phyloP scores from a whole-genome alignment of 2,113 vertebrate species.

The Plecturocebus donacophilus region DNA sequence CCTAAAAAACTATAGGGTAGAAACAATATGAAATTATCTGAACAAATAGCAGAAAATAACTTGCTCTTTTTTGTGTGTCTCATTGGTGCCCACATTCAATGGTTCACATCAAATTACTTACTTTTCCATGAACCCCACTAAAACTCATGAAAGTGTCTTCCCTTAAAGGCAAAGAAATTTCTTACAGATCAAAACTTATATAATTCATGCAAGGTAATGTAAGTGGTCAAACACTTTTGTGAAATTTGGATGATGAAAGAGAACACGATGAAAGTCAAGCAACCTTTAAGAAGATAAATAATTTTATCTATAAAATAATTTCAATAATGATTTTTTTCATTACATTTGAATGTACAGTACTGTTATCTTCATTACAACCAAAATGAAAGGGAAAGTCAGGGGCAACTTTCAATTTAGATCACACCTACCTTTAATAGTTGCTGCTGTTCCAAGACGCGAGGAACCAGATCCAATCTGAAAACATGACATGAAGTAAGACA shows the following conservation, averaged over 20 bases:
- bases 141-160: not conserved
- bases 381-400: not conserved
- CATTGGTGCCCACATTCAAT: conserved; percentile 14
- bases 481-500: conserved; percentile 15
- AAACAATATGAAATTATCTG: conserved; percentile 7
- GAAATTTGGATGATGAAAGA: conserved; percentile 13
- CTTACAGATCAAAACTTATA: conserved; percentile 1
- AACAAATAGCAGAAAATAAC: not conserved
- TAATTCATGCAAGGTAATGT: not conserved
- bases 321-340: conserved; percentile 37
- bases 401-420: not conserved
- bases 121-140: conserved; percentile 1
- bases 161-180: conserved; percentile 7
- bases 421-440: conserved; percentile 89
- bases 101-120: not conserved
- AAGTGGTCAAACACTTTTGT: not conserved
- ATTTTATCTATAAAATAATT: not conserved
- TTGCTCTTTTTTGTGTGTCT: not conserved
- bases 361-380: conserved; percentile 6
- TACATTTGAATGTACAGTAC: not conserved
- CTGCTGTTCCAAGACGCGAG: conserved; percentile 89
- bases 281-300: not conserved
- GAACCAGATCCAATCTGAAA: conserved; percentile 91
- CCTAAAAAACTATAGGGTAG: not conserved
- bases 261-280: conserved; percentile 16